Evolutionary conservation across 2,888 invertebrate species (phyloP), one percentile per base, ranked within the genome.

Genomic region (Pollenia labialis): DNA sequence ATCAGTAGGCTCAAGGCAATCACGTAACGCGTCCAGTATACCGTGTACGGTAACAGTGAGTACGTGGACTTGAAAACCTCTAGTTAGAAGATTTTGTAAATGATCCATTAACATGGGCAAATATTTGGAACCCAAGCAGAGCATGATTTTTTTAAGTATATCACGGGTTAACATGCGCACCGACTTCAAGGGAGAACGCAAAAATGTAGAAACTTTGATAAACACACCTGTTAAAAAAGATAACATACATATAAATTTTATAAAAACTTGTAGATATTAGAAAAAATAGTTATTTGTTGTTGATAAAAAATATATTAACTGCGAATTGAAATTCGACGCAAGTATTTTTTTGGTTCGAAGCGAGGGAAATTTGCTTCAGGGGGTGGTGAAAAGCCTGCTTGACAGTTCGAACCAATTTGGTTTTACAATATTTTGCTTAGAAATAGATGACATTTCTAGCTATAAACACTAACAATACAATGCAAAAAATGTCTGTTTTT

Each of bases 41-140:
- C 96, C 95, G 91, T 99, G 97, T 23, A 98, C 95, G 0, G 99
- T 98, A 85, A 96, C 98, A 4, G 97, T 97, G 75, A 99, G 94
- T 0, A 99, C 99, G 90, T 99, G 99, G 2, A 98, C 96, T 94
- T 99, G 98, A 92, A 97, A 99, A 12, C 99, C 99, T 91, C 96
- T 95, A 0, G 96, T 97, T 76, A 99, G 94, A 23, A 97, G 93
- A 6, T 96, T 94, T 50, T 96, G 96, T 92, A 99, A 95, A 93
- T 98, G 98, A 85, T 95, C 95, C 12, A 99, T 93, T 32, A 99
- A 93, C 89, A 96, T 94, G 9, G 95, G 95, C 85, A 99, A 94
- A 93, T 98, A 98, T 16, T 95, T 93, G 0, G 98, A 95, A 0
- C 99, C 99, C 10, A 99, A 94, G 0, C 97, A 95, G 0, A 95